These are phyloP conservation scores for Oreonectes daqikongensis DNA, from an alignment of 2,797 vertebrate species.

Conservation along the genomic window DNA sequence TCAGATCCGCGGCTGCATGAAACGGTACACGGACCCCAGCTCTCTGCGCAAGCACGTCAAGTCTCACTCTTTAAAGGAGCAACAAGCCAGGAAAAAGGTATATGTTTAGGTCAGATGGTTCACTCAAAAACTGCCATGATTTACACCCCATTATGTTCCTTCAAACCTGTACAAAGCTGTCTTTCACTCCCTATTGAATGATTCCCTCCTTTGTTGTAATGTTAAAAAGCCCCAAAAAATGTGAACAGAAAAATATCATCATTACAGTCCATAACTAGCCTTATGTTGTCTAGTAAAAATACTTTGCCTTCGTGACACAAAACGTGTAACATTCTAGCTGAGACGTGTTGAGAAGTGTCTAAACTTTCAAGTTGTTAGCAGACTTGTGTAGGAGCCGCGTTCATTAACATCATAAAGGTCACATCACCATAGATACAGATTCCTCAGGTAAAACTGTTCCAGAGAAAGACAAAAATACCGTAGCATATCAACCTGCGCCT, in stretches of 20 bases:
- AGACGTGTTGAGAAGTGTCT: conserved; percentile 20
- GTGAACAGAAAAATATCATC: no score
- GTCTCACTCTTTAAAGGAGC: conserved; percentile 91
- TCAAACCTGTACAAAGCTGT: neutral
- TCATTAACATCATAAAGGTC: conserved; percentile 65
- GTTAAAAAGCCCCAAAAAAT: no score
- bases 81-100: conserved; percentile 95
- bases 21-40: conserved; percentile 98
- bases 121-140: neutral
- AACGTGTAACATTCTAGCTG: neutral
- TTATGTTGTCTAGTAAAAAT: neutral
- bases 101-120: neutral
- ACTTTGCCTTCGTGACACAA: neutral
- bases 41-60: conserved; percentile 96
- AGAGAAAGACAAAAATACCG: conserved; percentile 55
- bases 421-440: conserved; percentile 76
- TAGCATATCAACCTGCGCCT: conserved; percentile 36
- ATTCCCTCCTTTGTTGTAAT: no score
- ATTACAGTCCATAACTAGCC: no score
- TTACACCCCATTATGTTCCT: neutral
- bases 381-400: conserved; percentile 53
- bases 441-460: conserved; percentile 64
- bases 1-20: conserved; percentile 92
- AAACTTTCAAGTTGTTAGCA: conserved; percentile 42
- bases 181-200: no score